These are phyloP conservation scores for Bombus breviceps DNA, from an alignment of 1,140 invertebrate genomes.

Conservation along the genomic window DNA sequence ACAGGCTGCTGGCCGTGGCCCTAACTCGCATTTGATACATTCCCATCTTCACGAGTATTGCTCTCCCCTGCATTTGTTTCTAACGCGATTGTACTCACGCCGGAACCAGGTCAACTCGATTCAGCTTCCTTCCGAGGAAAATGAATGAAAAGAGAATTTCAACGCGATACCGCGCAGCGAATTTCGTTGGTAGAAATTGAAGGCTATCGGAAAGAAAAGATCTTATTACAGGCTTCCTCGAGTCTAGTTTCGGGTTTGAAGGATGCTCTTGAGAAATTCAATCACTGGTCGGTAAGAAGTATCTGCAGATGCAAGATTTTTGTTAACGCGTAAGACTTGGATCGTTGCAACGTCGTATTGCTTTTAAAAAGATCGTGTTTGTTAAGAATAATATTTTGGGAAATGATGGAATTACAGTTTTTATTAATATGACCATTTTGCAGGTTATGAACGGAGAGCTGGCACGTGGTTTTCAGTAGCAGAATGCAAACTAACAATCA, in stretches of 20 bases:
- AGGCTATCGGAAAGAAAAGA: neutral
- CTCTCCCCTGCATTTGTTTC: constrained; percentile 62
- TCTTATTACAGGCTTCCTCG: neutral
- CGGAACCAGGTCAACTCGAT: constrained; percentile 20
- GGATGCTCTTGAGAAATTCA: too few relatives aligned
- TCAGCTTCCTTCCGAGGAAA: neutral
- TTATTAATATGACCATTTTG: too few relatives aligned
- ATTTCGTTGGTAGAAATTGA: neutral
- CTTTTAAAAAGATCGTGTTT: too few relatives aligned
- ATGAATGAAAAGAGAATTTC: neutral
- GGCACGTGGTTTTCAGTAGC: too few relatives aligned
- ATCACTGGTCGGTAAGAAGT: too few relatives aligned
- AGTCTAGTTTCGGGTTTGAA: neutral
- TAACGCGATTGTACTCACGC: constrained; percentile 73
- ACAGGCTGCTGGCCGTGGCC: constrained; percentile 58
- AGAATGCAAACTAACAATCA: too few relatives aligned
- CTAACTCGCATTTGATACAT: constrained; percentile 78
- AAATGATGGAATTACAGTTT: too few relatives aligned
- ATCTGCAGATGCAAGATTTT: too few relatives aligned
- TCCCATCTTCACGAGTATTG: constrained; percentile 67
- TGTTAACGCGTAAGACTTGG: too few relatives aligned
- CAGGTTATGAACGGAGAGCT: too few relatives aligned
- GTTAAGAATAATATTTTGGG: too few relatives aligned
- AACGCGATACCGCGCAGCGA: neutral
- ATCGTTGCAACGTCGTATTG: accelerated